phyloP scores from a whole-genome alignment of 2,888 invertebrate species.

The Escarpia spicata region DNA sequence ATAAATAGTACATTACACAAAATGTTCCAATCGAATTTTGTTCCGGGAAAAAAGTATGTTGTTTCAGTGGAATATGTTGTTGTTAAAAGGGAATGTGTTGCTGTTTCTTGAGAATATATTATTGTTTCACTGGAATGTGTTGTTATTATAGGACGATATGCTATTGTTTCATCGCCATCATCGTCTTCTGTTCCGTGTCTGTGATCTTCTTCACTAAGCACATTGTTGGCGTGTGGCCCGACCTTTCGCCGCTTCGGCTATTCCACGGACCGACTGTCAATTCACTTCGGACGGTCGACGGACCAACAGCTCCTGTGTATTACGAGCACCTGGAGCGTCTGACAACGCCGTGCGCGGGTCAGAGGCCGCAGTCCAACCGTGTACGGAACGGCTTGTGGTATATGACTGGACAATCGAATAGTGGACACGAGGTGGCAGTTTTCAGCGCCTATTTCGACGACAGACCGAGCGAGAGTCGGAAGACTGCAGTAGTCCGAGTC shows the following conservation, averaged over 20 bases:
- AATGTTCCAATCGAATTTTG: neutral
- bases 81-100: neutral
- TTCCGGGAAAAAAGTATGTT: neutral
- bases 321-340: neutral
- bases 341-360: neutral
- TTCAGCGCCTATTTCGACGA: neutral
- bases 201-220: neutral
- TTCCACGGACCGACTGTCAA: neutral
- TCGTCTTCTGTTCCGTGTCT: neutral
- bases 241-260: neutral
- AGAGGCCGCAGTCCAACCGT: neutral
- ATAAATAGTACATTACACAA: no score
- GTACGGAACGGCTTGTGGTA: neutral
- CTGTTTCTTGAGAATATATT: neutral
- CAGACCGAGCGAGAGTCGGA: neutral
- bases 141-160: neutral
- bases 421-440: neutral
- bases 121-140: neutral
- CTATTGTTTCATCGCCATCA: conserved; percentile 12
- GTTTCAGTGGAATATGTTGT: neutral
- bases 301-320: neutral
- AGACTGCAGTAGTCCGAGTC: neutral
- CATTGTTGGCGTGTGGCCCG: neutral
- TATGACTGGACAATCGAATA: neutral
- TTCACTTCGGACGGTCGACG: neutral